These are phyloP conservation scores for Nasonia longicornis DNA, from an alignment of 1,140 invertebrate genomes.

Conservation along the genomic window DNA sequence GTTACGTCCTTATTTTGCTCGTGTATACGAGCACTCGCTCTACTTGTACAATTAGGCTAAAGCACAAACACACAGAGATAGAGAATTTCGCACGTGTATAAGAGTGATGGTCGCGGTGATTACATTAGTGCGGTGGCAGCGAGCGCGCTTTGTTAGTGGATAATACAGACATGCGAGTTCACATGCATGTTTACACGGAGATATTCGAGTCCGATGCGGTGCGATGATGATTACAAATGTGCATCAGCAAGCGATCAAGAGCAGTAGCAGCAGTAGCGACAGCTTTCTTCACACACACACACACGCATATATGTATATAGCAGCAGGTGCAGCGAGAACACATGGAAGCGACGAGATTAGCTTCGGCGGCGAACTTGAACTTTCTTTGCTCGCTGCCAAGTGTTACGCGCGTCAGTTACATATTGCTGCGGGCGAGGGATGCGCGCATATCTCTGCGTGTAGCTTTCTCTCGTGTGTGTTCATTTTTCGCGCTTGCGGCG, in stretches of 20 bases:
- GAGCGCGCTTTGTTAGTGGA: background rate
- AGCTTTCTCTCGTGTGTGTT: background rate
- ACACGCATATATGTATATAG: too few relatives aligned
- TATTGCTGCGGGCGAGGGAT: background rate
- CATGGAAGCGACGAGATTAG: conserved; percentile 27
- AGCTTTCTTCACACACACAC: background rate
- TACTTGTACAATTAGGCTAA: background rate
- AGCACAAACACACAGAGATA: background rate
- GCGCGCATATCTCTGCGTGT: too few relatives aligned
- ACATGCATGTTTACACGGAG: too few relatives aligned
- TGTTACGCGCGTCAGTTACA: conserved; percentile 23
- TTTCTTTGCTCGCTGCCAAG: conserved; percentile 33
- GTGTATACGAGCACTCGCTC: background rate
- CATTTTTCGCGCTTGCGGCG: background rate
- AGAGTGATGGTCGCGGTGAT: background rate
- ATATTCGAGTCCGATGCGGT: too few relatives aligned
- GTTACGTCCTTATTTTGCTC: background rate
- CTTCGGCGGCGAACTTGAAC: conserved; percentile 40
- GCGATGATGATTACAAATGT: background rate
- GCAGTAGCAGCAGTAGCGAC: background rate
- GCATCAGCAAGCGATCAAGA: background rate
- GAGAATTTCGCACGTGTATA: conserved; percentile 1
- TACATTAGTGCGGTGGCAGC: background rate
- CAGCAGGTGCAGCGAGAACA: background rate
- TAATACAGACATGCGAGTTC: background rate